Base-by-base conservation (phyloP, 1,140 invertebrate species). In the Pseudomyrmex dendroicus region DNA sequence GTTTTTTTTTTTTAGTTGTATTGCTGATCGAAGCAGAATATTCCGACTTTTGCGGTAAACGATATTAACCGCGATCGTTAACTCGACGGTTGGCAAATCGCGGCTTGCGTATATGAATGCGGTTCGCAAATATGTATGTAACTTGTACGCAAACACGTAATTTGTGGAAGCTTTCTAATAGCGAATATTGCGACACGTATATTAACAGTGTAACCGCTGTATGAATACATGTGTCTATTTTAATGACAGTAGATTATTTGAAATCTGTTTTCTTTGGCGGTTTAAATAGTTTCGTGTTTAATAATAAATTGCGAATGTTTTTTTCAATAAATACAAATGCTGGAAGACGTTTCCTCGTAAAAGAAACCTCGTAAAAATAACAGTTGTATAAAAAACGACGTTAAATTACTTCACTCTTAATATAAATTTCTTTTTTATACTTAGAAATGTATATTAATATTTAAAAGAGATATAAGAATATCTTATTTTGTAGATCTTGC, bases 291-390 rank as follows among this genome's bases (percentile, higher is more conserved):
- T 35, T 7, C 35, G 35, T 35, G 35, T 35, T 35, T 35, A 35
- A 35, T 35, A 35, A 35, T 35, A 35, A 35, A 35, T 35, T 35
- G 35, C 35, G 1, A 35, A 35, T 35, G n/a, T 35, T 35, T 80
- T 80, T 76, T 72, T 72, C 76, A 70, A 80, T 72, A 66, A 80
- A 80, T 80, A 66, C 66, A 80, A 80, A 44, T 61, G 12, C 17
- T 48, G 35, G 2, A 15, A 20, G 17, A 57, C 9, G 35, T 35
- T 35, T 12, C 15, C 17, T 70, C 22, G 22, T 12, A 20, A 57
- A 20, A 78, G 48, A 80, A 57, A 50, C 22, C 35, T 56, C 25
- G 35, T 66, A 17, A 57, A 64, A 64, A 76, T 48, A 13, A 0
- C 44, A 22, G 48, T 35, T 70, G 25, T 12, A 7, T 15, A 13